Percentiles rank a stretch among this genome's conserved stretches.
Evolutionary conservation across 2,113 vertebrate genomes (phyloP).

Genomic region (Hydrochoerus hydrochaeris): DNA sequence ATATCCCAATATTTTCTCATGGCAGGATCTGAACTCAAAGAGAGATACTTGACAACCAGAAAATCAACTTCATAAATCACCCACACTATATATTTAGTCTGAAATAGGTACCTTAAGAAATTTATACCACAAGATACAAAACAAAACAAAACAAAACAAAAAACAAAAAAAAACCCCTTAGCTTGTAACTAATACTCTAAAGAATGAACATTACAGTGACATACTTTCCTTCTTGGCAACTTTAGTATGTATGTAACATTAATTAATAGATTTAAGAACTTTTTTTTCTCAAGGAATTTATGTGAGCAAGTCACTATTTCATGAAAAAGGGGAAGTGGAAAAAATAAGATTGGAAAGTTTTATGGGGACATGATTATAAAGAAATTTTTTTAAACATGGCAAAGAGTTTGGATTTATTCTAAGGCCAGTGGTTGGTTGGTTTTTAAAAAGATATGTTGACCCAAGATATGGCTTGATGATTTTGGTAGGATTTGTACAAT

Average conservation of each 20-base stretch:
- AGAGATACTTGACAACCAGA: slow-evolving; percentile 42
- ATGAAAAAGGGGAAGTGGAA: background rate
- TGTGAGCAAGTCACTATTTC: background rate
- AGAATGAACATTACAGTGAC: background rate
- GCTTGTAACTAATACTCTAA: slow-evolving; percentile 30
- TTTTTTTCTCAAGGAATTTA: background rate
- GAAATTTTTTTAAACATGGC: background rate
- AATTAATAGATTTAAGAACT: background rate
- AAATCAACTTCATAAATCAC: background rate
- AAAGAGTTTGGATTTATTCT: background rate
- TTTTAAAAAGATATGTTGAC: background rate
- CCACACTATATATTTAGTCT: background rate
- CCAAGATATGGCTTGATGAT: background rate
- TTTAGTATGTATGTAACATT: slow-evolving; percentile 9
- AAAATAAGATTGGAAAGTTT: background rate
- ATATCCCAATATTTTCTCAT: background rate
- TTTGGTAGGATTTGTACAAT: background rate
- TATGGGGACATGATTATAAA: background rate
- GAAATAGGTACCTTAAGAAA: background rate
- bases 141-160: no score
- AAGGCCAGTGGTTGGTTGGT: background rate
- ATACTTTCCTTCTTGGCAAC: background rate
- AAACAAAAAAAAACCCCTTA: no score
- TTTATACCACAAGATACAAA: background rate
- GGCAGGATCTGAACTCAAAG: background rate